These are phyloP conservation scores for Pandion haliaetus DNA, from an alignment of 2,113 vertebrate genomes.

Conservation along the genomic window DNA sequence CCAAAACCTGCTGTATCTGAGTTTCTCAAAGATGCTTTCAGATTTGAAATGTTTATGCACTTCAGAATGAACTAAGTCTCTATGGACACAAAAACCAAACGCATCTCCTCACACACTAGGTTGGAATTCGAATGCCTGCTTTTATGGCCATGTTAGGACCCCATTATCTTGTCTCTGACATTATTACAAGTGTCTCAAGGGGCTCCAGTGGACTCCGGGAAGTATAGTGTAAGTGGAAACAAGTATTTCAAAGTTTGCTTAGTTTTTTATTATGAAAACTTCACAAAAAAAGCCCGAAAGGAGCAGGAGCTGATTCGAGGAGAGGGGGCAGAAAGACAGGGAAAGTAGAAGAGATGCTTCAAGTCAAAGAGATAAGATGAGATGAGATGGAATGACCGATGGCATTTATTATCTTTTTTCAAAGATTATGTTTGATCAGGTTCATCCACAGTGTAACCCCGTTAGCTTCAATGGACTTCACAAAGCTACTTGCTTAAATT, in stretches of 20 bases:
- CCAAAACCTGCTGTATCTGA: not conserved
- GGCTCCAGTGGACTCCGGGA: not conserved
- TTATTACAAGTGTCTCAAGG: not conserved
- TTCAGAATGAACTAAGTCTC: not conserved
- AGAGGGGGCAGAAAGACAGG: too few species aligned
- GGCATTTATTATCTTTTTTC: not conserved
- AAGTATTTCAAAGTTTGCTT: not conserved
- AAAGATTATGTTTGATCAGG: not conserved
- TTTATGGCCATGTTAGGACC: not conserved
- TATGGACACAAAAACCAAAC: not conserved
- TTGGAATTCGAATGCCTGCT: not conserved
- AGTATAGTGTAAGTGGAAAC: not conserved
- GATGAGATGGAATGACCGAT: not conserved
- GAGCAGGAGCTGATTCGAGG: not conserved
- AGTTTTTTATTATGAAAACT: not conserved
- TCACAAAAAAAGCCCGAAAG: not conserved
- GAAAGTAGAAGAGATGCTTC: not conserved
- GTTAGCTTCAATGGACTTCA: not conserved
- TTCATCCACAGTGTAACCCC: not conserved
- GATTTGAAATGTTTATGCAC: not conserved
- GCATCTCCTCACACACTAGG: not conserved
- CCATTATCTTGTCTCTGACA: not conserved
- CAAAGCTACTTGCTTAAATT: not conserved
- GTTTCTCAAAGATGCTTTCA: constrained; percentile 20
- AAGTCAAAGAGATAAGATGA: not conserved